Evolutionary conservation across 2,113 vertebrate species (phyloP), one percentile per base, ranked within the genome.

Genomic region (Lagopus leucura): DNA sequence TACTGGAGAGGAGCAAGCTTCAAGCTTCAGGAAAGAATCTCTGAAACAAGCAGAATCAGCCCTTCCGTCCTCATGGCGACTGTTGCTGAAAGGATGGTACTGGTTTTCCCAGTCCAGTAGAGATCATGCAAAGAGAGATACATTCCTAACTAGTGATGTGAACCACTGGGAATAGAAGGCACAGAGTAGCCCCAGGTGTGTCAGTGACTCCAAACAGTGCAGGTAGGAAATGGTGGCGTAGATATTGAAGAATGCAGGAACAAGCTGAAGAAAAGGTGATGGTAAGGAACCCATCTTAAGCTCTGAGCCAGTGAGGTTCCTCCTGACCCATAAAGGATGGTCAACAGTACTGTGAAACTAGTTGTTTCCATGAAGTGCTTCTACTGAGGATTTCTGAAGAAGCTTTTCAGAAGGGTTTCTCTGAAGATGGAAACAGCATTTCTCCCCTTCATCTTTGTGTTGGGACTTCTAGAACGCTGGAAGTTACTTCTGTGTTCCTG

Each of bases 381-480:
- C 28, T 58, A 22, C 28, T 47, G 34, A 48, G 13, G 14, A 3
- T 38, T 28, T 57, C 8, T 73, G 36, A 21, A 61, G 47, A 57
- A 87, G 15, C 48, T 13, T 70, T 85, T 60, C 52, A 17, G 72
- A 73, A 79, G 21, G 4, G 82, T 58, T 71, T 71, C 20, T 65
- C 22, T 79, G 54, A 36, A 22, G 11, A 1, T 3, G 9, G 27
- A 80, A 19, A 8, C 8, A 6, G 27, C 2, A 0, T 70, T 91
- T n/a, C 11, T 5, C 5, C 4, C 5, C n/a, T 70, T 66, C 13
- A 12, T 50, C 42, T n/a, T 81, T 48, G 11, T 1, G 0, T 6
- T 71, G 27, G 30, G 17, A 18, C 14, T 13, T 57, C 52, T 28
- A 28, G 45, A 34, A 28, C 88, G 34, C 28, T 85, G 50, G 20